Conservation (phyloP, 2,888 invertebrate species). For the Xiphydria camelus region DNA sequence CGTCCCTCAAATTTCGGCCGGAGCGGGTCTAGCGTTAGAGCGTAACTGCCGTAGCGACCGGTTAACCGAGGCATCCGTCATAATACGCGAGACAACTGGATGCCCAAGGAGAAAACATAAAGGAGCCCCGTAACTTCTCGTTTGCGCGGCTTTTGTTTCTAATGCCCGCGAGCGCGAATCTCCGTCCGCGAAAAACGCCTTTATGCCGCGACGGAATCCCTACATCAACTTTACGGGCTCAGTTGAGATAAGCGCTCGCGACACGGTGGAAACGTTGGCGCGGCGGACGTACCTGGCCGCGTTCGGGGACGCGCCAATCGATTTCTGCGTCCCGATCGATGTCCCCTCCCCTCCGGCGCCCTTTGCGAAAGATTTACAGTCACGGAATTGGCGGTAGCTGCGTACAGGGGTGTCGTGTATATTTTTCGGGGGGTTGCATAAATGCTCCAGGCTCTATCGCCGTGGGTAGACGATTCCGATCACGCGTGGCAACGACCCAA, state of each 20-base stretch:
- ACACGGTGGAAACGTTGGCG: not conserved
- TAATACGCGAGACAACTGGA: constrained; percentile 54
- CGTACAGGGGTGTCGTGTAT: too few relatives aligned
- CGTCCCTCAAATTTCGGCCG: too few relatives aligned
- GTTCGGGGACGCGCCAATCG: too few relatives aligned
- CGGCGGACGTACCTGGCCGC: too few relatives aligned
- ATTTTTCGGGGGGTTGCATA: too few relatives aligned
- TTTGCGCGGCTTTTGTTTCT: constrained; percentile 38
- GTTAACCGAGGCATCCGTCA: constrained; percentile 45
- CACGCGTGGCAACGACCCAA: constrained; percentile 19
- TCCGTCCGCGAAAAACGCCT: constrained; percentile 15
- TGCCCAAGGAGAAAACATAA: constrained; percentile 26
- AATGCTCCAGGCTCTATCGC: too few relatives aligned
- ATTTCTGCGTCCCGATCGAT: too few relatives aligned
- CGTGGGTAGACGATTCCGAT: constrained; percentile 1
- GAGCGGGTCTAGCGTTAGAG: constrained; percentile 13
- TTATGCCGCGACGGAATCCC: constrained; percentile 25
- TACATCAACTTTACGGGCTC: constrained; percentile 45
- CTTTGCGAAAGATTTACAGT: too few relatives aligned
- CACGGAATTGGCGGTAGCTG: too few relatives aligned
- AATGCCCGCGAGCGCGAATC: constrained; percentile 18
- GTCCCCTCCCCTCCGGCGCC: too few relatives aligned
- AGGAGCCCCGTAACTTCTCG: constrained; percentile 35
- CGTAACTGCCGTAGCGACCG: constrained; percentile 4
- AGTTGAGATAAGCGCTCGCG: not conserved